These are phyloP conservation scores for Varanus komodoensis DNA, from an alignment of 2,113 vertebrate species.

Conservation along the genomic window DNA sequence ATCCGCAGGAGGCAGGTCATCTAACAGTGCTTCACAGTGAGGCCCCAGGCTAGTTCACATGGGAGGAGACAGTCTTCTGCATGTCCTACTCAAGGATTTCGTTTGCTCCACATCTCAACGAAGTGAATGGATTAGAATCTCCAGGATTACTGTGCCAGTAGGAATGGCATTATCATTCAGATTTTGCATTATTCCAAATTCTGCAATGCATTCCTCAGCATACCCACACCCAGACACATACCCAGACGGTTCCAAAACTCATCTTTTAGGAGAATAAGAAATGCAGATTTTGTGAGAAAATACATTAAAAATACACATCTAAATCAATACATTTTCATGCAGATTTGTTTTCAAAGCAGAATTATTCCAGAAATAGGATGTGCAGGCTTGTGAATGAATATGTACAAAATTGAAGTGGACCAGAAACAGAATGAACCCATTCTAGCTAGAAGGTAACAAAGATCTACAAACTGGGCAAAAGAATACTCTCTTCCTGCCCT, in stretches of 20 bases:
- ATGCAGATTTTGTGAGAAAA: neutral
- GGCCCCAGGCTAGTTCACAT: no score
- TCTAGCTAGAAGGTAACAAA: neutral
- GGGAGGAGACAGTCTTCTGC: no score
- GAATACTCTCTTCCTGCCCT: no score
- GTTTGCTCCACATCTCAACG: neutral
- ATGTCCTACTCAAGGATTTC: neutral
- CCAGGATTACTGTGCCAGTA: neutral
- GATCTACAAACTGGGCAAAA: neutral
- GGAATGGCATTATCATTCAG: neutral
- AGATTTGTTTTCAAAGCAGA: neutral
- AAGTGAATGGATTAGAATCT: neutral
- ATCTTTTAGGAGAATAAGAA: neutral
- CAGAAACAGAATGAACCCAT: neutral
- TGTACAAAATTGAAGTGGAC: neutral
- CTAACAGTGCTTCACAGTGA: no score
- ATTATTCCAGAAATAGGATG: neutral
- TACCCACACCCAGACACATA: no score
- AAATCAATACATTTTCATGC: neutral
- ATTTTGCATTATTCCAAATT: neutral
- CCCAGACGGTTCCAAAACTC: neutral
- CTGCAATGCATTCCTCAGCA: neutral
- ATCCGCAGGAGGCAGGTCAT: no score
- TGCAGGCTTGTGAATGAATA: neutral
- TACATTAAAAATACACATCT: neutral